phyloP scores from a whole-genome alignment of 2,888 invertebrate genomes.

The Camptogramma bilineatum region DNA sequence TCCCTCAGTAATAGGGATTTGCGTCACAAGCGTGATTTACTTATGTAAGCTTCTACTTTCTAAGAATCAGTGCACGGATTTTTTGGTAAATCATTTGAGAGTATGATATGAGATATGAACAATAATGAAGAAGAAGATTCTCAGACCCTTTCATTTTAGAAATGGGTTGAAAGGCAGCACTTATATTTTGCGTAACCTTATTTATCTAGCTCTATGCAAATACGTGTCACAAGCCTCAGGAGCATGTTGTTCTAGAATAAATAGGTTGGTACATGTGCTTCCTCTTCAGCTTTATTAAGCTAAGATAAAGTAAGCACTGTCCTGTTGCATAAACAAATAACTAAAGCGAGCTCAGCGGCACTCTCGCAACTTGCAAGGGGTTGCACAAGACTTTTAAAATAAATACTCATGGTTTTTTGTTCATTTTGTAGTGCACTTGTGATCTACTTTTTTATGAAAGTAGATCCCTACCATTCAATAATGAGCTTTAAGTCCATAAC shows the following conservation, averaged over 20 bases:
- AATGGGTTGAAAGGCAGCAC: neutral
- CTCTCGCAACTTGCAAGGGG: constrained; percentile 29
- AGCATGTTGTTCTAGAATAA: neutral
- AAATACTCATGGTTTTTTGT: neutral
- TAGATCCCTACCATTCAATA: no score
- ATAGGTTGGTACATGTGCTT: constrained; percentile 28
- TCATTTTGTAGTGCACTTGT: neutral
- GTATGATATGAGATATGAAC: no score
- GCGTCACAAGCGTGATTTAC: neutral
- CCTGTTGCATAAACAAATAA: constrained; percentile 41
- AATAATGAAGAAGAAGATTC: neutral
- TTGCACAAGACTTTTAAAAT: constrained; percentile 1
- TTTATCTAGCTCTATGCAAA: constrained; percentile 1
- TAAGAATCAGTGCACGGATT: neutral
- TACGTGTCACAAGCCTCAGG: neutral
- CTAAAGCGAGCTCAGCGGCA: constrained; percentile 32
- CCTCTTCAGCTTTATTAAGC: constrained; percentile 36
- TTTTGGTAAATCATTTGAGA: neutral
- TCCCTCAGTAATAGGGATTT: neutral
- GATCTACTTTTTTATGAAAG: no score
- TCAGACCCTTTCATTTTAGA: neutral
- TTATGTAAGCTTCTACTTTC: neutral
- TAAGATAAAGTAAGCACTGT: constrained; percentile 40
- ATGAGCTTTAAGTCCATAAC: no score
- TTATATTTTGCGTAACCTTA: neutral